Base-by-base conservation (phyloP, 2,113 vertebrate species). In the Oreochromis spilurus region DNA sequence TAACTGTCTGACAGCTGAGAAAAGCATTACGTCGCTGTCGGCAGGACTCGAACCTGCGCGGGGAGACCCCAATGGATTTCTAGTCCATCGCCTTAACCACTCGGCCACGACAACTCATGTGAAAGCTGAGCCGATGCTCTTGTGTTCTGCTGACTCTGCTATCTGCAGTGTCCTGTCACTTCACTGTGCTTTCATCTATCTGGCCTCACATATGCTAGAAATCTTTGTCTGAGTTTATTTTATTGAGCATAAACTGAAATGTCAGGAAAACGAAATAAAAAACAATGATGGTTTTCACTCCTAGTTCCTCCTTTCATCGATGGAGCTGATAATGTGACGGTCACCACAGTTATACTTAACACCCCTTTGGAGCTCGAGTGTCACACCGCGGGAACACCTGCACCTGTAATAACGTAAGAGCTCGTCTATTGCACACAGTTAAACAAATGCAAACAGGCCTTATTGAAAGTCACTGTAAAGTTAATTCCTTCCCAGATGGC, bases 1-100 rank as follows among this genome's bases (percentile, higher is more conserved):
- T 4, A 58, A 45, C 11, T 0, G 4, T 2, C 1, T 17, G 67
- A 29, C 24, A 0, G 24, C 70, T 31, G 70, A 11, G 1, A 50
- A 75, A 75, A 75, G 0, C 0, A 0, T 50, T 0, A 0, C 1
- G 0, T 0, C 97, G 97, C 98, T 98, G 98, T 98, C 97, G 97
- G 97, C 98, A 98, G 98, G 98, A 98, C 98, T 98, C 97, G 97
- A 98, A 98, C 97, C 97, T 98, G 97, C 97, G 96, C 97, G 96
- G 97, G 97, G 96, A 98, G 96, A 98, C 96, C 97, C 97, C 97
- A 97, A 97, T 97, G 96, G 97, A 97, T 97, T 97, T 97, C 97
- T 97, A 97, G 97, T 97, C 97, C 97, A 98, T 98, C 97, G 97
- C 97, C 93, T 95, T 95, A 95, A 95, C 95, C 94, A 94, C 95